Base-by-base conservation (phyloP, 2,113 vertebrate species). In the Brienomyrus brachyistius region DNA sequence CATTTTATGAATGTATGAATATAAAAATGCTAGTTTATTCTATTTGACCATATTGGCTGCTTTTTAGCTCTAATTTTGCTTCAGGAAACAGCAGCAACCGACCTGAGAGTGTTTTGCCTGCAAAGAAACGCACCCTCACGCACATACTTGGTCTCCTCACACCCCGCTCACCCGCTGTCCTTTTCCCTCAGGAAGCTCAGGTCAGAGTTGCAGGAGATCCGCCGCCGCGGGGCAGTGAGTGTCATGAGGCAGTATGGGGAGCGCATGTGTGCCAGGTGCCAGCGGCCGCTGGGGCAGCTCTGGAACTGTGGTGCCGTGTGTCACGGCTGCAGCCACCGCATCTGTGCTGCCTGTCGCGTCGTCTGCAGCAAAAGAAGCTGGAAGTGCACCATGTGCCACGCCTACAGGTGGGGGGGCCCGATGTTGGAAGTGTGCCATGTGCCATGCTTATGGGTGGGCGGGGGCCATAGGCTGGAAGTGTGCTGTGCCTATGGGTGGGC, bases 371-470 rank as follows among this genome's bases (percentile, higher is more conserved):
- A 94, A 5, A 90, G 1, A 0, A 88, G 92, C 3, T 98, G 98
- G 98, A 97, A 96, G 90, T 99, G 98, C 93, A 98, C 97, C 0
- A 70, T 97, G 87, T 99, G 98, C 91, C 96, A 97, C 0, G 97
- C 97, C 23, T 96, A 97, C 40, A 96, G 97, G 97, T 97, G 88
- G 95, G 95, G 15, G 0, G 31, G 17, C 6, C 21, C 89, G 0
- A 0, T 88, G 92, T 2, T 98, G 98, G 98, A 97, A 96, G 90
- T 99, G 98, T 93, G 98, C 97, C 0, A 74, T 97, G 86, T 99
- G 98, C 91, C 96, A 97, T 0, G 96, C 97, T 23, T 96, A 97
- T 31, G 96, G 97, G 97, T 97, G 88, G 95, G 95, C 17, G 17
- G 0, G 0, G 31, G 17, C 52, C 40, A 90, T 0, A 0, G 88